Percentiles rank a stretch among this genome's conserved stretches.
These are phyloP conservation scores for Ahaetulla prasina DNA, from an alignment of 2,113 vertebrate species.

Conservation along the genomic window DNA sequence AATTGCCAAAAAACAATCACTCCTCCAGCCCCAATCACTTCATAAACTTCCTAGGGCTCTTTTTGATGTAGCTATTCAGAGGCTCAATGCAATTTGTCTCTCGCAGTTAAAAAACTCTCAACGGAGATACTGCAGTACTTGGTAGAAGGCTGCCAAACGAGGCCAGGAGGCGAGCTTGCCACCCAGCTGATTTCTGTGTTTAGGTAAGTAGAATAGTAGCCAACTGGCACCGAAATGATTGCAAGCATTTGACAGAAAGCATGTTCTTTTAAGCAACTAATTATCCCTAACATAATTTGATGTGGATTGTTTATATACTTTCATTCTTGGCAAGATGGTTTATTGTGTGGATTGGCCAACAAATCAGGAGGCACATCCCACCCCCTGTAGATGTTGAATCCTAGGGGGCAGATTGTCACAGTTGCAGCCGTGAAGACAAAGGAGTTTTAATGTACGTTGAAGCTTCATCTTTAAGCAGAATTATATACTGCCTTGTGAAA, in stretches of 20 bases:
- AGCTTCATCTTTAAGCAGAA: neutral
- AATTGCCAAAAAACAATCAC: neutral
- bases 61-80: constrained; percentile 68
- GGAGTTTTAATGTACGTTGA: accelerated
- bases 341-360: constrained; percentile 43
- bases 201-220: constrained; percentile 76
- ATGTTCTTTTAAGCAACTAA: constrained; percentile 61
- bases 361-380: constrained; percentile 40
- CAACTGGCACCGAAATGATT: constrained; percentile 60
- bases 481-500: neutral
- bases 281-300: constrained; percentile 68
- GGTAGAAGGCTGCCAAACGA: constrained; percentile 80
- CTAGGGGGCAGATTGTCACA: neutral
- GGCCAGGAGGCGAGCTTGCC: constrained; percentile 70
- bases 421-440: neutral
- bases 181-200: constrained; percentile 79
- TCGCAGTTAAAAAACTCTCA: constrained; percentile 85
- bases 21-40: constrained; percentile 32
- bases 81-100: constrained; percentile 64
- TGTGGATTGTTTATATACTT: constrained; percentile 63
- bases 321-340: constrained; percentile 56
- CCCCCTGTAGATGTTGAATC: constrained; percentile 8
- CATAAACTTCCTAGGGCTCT: constrained; percentile 51
- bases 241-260: constrained; percentile 68
- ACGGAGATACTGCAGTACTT: constrained; percentile 83